Evolutionary conservation across 1,140 invertebrate genomes (phyloP).

Genomic region (Bilobella aurantiaca): DNA sequence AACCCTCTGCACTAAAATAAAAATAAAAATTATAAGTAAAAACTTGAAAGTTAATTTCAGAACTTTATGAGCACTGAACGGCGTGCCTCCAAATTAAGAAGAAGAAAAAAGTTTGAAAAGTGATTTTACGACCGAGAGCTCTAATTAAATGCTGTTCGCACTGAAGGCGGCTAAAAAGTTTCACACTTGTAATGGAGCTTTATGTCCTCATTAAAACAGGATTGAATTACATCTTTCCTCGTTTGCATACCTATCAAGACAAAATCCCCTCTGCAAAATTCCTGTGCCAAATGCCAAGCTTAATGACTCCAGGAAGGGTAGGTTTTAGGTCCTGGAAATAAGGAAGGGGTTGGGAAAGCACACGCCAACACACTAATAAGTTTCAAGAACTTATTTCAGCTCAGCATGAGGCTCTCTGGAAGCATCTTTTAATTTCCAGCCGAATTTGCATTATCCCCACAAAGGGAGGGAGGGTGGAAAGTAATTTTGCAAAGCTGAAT

Average conservation of each 20-base stretch:
- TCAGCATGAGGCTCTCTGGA: background rate
- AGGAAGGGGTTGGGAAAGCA: too few species aligned
- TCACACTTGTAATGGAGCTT: background rate
- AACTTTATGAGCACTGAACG: background rate
- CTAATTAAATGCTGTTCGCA: background rate
- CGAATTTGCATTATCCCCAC: background rate
- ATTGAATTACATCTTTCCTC: conserved; percentile 6
- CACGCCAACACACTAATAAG: too few species aligned
- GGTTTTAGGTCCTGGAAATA: background rate
- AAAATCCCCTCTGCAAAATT: background rate
- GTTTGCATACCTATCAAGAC: conserved; percentile 1
- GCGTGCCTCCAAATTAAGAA: background rate
- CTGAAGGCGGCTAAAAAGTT: conserved; percentile 3
- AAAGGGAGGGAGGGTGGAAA: background rate
- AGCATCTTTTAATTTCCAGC: background rate
- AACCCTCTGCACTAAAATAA: background rate
- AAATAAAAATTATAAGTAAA: background rate
- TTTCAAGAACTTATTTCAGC: background rate
- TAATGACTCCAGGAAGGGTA: too few species aligned
- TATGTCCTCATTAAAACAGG: background rate
- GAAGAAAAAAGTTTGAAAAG: background rate
- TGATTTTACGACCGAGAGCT: background rate
- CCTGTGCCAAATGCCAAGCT: background rate
- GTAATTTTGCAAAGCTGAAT: conserved; percentile 1
- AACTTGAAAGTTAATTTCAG: background rate